Evolutionary conservation across 2,888 invertebrate genomes (phyloP).

Genomic region (Mallateleia sp.): DNA sequence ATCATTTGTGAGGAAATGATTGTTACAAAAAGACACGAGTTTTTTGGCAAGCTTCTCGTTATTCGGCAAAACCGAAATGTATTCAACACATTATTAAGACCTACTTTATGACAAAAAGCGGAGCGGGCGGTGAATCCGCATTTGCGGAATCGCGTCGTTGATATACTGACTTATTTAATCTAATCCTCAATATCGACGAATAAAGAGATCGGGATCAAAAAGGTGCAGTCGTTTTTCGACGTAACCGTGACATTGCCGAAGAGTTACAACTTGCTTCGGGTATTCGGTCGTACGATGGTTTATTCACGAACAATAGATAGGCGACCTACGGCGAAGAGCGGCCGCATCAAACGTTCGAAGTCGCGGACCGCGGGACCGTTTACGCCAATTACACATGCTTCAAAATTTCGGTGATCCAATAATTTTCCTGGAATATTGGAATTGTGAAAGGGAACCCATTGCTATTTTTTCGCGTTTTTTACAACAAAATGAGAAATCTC

Average conservation of each 20-base stretch:
- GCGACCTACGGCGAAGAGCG: slow-evolving; percentile 85
- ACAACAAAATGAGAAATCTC: too few relatives aligned
- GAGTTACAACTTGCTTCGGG: slow-evolving; percentile 82
- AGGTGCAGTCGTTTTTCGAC: slow-evolving; percentile 69
- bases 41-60: slow-evolving; percentile 57
- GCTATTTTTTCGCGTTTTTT: too few relatives aligned
- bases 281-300: slow-evolving; percentile 85
- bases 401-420: too few relatives aligned
- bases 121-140: slow-evolving; percentile 48
- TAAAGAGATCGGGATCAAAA: slow-evolving; percentile 77
- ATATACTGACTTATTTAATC: slow-evolving; percentile 78
- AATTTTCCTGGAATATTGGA: too few relatives aligned
- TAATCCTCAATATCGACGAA: slow-evolving; percentile 74
- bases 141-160: slow-evolving; percentile 70
- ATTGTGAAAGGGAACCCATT: too few relatives aligned
- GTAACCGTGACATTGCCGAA: slow-evolving; percentile 73
- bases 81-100: slow-evolving; percentile 74
- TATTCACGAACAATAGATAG: slow-evolving; percentile 87
- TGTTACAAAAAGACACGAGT: slow-evolving; percentile 51
- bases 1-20: slow-evolving; percentile 69
- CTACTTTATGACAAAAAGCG: slow-evolving; percentile 63
- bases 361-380: slow-evolving; percentile 79
- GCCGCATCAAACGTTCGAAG: slow-evolving; percentile 85
- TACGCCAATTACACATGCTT: slow-evolving; percentile 49
- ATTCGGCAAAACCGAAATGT: slow-evolving; percentile 53